phyloP scores from a whole-genome alignment of 2,888 invertebrate species.

The Tenthredo mesomela region DNA sequence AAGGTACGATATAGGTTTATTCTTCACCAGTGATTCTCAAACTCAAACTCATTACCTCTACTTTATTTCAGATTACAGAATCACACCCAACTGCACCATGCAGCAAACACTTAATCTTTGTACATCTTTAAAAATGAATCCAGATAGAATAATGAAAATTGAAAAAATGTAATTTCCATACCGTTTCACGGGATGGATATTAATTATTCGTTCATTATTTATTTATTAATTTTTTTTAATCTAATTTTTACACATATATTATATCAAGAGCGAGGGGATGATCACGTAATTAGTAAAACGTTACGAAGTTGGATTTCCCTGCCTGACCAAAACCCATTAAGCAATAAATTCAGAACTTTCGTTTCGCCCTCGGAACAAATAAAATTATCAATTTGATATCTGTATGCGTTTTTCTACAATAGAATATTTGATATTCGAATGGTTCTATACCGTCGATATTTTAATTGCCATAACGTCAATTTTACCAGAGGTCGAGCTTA shows the following conservation, averaged over 20 bases:
- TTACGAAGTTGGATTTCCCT: background rate
- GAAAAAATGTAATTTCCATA: too few relatives aligned
- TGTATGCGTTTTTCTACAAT: background rate
- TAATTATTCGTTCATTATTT: too few relatives aligned
- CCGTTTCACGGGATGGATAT: too few relatives aligned
- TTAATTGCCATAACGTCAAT: constrained; percentile 16
- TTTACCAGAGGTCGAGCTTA: constrained; percentile 22
- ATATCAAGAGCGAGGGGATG: background rate
- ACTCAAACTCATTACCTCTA: background rate
- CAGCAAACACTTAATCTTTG: background rate
- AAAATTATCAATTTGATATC: background rate
- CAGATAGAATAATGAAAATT: background rate
- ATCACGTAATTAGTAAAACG: background rate
- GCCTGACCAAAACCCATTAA: background rate
- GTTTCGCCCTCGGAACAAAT: background rate
- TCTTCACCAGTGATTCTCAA: constrained; percentile 10
- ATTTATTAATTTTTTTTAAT: too few relatives aligned
- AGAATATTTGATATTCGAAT: constrained; percentile 5
- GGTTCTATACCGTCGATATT: background rate
- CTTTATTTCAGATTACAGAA: background rate
- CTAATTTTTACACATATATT: background rate
- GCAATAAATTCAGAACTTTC: background rate
- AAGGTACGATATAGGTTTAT: background rate
- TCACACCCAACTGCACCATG: background rate
- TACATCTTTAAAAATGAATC: background rate